A percentile compares a stretch with the other conserved stretches of the same genome.
Evolutionary conservation across 2,888 invertebrate species (phyloP).

Genomic region (Stomorhina lunata): DNA sequence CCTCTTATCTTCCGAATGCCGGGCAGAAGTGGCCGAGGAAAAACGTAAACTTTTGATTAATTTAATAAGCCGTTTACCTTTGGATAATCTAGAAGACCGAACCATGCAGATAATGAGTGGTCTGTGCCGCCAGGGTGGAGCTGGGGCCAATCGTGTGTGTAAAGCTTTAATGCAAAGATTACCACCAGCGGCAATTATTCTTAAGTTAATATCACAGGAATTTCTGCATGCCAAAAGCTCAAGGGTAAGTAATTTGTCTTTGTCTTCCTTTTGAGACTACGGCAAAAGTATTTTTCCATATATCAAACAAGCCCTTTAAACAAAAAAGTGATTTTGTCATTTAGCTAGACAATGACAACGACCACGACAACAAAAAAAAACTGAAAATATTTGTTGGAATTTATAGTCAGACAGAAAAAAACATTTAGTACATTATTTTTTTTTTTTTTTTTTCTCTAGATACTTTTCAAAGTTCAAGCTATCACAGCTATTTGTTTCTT

Average conservation of each 20-base stretch:
- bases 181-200: conserved; percentile 79
- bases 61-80: conserved; percentile 78
- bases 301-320: too few relatives aligned
- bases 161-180: conserved; percentile 80
- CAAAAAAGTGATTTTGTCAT: conserved; percentile 40
- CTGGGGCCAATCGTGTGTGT: conserved; percentile 79
- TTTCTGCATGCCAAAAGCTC: conserved; percentile 80
- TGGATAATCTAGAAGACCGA: conserved; percentile 79
- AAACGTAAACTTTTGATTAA: conserved; percentile 78
- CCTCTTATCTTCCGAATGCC: conserved; percentile 84
- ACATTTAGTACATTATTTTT: too few relatives aligned
- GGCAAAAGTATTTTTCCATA: background rate
- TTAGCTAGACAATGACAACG: background rate
- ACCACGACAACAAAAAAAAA: too few relatives aligned
- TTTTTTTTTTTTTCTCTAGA: too few relatives aligned
- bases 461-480: conserved; percentile 26
- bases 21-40: conserved; percentile 78
- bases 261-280: background rate
- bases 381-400: background rate
- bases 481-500: conserved; percentile 44
- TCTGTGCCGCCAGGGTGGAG: conserved; percentile 78
- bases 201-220: conserved; percentile 78
- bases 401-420: background rate
- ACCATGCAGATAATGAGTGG: conserved; percentile 79
- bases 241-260: conserved; percentile 73